A percentile compares a stretch with the other conserved stretches of the same genome.
Evolutionary conservation across 2,113 vertebrate genomes (phyloP).

Genomic region (Cyanoliseus patagonus): DNA sequence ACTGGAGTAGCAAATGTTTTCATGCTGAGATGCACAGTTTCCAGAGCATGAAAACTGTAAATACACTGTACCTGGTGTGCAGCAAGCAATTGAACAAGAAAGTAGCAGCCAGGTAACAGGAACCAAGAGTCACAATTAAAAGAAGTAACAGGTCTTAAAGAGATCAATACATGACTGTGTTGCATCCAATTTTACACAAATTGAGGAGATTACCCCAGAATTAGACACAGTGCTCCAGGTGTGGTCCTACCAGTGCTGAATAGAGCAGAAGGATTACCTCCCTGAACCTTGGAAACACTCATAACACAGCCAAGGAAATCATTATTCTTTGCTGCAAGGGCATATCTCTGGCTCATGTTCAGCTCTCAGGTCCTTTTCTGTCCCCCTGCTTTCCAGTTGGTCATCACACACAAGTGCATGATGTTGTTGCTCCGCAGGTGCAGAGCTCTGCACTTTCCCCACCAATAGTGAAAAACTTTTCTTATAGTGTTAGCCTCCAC

Average conservation of each 20-base stretch:
- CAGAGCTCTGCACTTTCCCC: not conserved
- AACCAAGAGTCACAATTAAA: accelerated
- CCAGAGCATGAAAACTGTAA: not conserved
- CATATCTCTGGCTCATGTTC: not conserved
- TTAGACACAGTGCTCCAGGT: not conserved
- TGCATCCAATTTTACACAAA: not conserved
- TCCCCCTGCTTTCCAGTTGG: not conserved
- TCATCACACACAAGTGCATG: accelerated
- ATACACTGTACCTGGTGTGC: not conserved
- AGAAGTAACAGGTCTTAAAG: not conserved
- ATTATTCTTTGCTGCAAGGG: accelerated
- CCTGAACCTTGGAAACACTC: accelerated
- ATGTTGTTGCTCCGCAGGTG: not conserved
- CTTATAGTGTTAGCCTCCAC: not conserved
- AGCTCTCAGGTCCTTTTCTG: not conserved
- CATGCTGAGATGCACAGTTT: not conserved
- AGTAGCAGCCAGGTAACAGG: not conserved
- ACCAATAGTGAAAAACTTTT: not conserved
- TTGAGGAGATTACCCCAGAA: not conserved
- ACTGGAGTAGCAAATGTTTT: not conserved
- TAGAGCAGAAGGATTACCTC: not conserved
- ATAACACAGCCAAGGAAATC: not conserved
- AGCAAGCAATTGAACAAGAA: not conserved
- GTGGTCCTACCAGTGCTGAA: no score
- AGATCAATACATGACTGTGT: not conserved